phyloP scores from a whole-genome alignment of 2,113 vertebrate species.

The Halichoerus grypus region DNA sequence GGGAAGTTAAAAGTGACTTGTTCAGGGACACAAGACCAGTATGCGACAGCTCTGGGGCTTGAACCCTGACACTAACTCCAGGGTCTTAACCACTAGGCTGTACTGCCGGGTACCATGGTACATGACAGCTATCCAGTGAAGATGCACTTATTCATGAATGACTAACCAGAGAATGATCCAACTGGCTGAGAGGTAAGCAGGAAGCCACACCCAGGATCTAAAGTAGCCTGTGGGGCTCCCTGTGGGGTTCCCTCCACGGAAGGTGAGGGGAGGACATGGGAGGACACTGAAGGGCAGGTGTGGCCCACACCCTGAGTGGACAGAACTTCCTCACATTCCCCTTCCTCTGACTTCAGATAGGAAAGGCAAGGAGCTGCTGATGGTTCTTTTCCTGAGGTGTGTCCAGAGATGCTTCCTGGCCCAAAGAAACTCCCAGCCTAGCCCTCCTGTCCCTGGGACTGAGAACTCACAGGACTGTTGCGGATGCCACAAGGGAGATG shows the following conservation, averaged over 20 bases:
- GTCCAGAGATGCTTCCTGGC: slow-evolving; percentile 75
- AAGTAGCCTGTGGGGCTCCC: background rate
- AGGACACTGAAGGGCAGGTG: background rate
- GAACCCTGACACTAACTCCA: background rate
- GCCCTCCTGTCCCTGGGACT: background rate
- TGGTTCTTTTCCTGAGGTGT: slow-evolving; percentile 80
- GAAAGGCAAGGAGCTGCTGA: slow-evolving; percentile 74
- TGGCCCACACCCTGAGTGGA: slow-evolving; percentile 45
- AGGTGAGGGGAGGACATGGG: slow-evolving; percentile 11
- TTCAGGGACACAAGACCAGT: background rate
- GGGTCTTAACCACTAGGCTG: background rate
- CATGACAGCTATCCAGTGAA: background rate
- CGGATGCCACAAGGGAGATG: slow-evolving; percentile 52
- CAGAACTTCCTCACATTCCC: slow-evolving; percentile 8
- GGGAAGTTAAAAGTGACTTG: slow-evolving; percentile 39
- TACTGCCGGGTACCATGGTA: background rate
- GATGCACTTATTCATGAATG: slow-evolving; percentile 13
- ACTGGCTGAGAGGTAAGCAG: slow-evolving; percentile 15
- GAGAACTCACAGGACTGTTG: slow-evolving; percentile 73
- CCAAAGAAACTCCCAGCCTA: slow-evolving; percentile 57
- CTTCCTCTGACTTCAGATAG: slow-evolving; percentile 76
- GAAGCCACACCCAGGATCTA: slow-evolving; percentile 51
- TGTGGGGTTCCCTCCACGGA: background rate
- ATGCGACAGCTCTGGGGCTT: background rate
- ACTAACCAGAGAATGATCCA: background rate